Percentiles rank a stretch among this genome's conserved stretches.
Evolutionary conservation across 2,888 invertebrate genomes (phyloP).

Genomic region (Euzophera pinguis): DNA sequence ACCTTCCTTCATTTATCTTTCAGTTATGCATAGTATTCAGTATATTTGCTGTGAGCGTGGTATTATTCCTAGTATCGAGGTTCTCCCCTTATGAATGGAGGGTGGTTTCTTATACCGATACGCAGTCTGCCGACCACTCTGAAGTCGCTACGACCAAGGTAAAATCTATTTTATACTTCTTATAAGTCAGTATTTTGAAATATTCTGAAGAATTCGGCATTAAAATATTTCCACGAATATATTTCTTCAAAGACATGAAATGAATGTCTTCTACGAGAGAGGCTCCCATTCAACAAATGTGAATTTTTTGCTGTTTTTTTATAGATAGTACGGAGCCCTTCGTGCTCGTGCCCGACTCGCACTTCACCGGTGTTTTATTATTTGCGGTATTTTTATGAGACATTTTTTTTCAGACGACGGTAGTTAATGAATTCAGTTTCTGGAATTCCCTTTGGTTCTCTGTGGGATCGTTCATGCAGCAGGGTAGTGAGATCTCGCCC

Average conservation of each 20-base stretch:
- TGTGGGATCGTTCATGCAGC: slow-evolving; percentile 98
- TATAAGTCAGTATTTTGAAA: too few relatives aligned
- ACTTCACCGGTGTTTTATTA: too few relatives aligned
- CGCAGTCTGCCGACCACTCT: slow-evolving; percentile 43
- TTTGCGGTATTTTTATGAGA: slow-evolving; percentile 10
- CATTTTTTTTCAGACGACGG: slow-evolving; percentile 74
- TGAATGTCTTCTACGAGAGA: too few relatives aligned
- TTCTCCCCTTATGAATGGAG: slow-evolving; percentile 99
- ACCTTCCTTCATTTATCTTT: slow-evolving; percentile 30
- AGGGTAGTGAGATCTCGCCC: slow-evolving; percentile 97
- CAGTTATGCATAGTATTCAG: slow-evolving; percentile 88
- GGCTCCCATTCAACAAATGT: too few relatives aligned
- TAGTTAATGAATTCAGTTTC: slow-evolving; percentile 96
- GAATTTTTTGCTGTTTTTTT: too few relatives aligned
- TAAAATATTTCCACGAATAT: too few relatives aligned
- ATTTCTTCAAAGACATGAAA: too few relatives aligned
- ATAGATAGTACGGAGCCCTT: too few relatives aligned
- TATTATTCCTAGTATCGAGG: slow-evolving; percentile 95
- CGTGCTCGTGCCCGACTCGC: too few relatives aligned
- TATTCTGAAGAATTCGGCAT: too few relatives aligned
- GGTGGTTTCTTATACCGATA: slow-evolving; percentile 71
- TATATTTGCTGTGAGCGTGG: slow-evolving; percentile 95
- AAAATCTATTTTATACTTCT: slow-evolving; percentile 5
- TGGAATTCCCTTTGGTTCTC: slow-evolving; percentile 99
- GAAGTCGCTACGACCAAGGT: slow-evolving; percentile 52